phyloP scores from a whole-genome alignment of 2,113 vertebrate genomes.

The Nestor notabilis region DNA sequence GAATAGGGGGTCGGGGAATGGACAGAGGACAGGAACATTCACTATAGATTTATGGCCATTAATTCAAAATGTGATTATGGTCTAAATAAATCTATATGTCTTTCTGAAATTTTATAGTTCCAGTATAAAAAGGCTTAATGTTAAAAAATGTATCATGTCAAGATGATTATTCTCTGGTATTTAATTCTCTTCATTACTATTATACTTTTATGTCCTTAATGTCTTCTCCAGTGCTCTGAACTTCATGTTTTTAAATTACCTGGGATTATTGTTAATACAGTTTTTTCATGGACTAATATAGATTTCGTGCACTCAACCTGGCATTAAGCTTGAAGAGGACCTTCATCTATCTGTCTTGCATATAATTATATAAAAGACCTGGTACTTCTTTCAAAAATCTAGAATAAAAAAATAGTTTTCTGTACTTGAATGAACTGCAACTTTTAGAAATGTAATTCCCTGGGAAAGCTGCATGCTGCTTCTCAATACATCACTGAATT shows the following conservation, averaged over 20 bases:
- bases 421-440: neutral
- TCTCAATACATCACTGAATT: neutral
- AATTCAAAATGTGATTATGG: neutral
- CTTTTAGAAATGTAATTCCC: neutral
- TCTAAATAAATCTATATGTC: neutral
- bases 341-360: neutral
- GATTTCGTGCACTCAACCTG: neutral
- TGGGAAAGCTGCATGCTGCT: neutral
- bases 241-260: conserved; percentile 1
- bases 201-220: neutral
- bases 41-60: neutral
- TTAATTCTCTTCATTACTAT: neutral
- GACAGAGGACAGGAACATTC: neutral
- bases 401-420: neutral
- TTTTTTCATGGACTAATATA: neutral
- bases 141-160: neutral
- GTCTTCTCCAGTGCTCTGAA: neutral
- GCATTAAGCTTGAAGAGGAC: neutral
- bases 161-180: neutral
- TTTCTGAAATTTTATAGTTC: neutral
- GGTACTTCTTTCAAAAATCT: neutral
- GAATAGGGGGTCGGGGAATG: neutral
- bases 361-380: neutral
- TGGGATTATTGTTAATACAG: neutral
- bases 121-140: neutral